phyloP scores from a whole-genome alignment of 1,140 invertebrate genomes.

The Pinna nobilis region DNA sequence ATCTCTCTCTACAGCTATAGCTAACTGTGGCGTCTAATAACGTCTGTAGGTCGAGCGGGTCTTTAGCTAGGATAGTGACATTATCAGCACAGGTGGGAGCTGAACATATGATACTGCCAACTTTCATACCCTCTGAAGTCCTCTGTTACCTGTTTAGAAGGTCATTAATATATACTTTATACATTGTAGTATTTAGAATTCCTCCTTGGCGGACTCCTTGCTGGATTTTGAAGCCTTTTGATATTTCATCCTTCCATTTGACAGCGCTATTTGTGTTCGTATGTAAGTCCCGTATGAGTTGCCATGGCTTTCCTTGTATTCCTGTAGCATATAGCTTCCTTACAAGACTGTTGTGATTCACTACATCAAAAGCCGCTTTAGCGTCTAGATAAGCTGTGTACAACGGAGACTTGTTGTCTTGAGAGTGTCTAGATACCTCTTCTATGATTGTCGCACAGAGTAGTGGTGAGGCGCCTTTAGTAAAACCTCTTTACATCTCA shows the following conservation, averaged over 20 bases:
- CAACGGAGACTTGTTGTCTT: not conserved
- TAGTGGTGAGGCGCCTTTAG: not conserved
- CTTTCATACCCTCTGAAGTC: not conserved
- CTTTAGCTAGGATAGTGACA: too few relatives aligned
- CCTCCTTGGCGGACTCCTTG: too few relatives aligned
- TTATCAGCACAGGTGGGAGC: too few relatives aligned
- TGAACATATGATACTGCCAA: too few relatives aligned
- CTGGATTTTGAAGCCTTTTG: too few relatives aligned
- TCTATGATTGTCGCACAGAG: constrained; percentile 20
- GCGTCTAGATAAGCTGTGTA: constrained; percentile 5
- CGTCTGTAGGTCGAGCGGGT: too few relatives aligned
- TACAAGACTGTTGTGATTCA: constrained; percentile 9
- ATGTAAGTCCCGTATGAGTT: not conserved
- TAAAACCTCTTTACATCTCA: constrained; percentile 16
- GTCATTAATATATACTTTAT: too few relatives aligned
- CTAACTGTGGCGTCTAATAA: too few relatives aligned
- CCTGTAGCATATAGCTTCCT: constrained; percentile 14
- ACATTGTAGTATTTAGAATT: too few relatives aligned
- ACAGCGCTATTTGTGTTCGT: too few relatives aligned
- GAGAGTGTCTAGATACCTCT: not conserved
- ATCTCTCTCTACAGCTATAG: too few relatives aligned
- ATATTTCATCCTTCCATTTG: too few relatives aligned
- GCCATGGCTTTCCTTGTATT: not conserved
- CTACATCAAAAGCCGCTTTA: constrained; percentile 25
- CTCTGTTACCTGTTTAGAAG: constrained; percentile 9